Evolutionary conservation across 2,113 vertebrate species (phyloP), one percentile per base, ranked within the genome.

Genomic region (Erythrocercus mccallii): DNA sequence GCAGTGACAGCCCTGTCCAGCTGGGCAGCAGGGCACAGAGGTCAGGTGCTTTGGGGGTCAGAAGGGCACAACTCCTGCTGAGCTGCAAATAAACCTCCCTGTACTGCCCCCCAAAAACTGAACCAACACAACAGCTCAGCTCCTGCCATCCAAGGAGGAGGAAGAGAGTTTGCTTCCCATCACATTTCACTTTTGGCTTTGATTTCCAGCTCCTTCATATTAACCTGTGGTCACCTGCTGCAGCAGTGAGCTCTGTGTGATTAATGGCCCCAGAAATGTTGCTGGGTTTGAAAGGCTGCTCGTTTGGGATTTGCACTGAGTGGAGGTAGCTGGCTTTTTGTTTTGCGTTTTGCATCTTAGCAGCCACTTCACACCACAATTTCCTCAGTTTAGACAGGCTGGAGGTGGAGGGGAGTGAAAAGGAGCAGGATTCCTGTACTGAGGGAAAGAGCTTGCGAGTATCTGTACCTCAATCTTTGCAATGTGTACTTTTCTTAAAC

Each of bases 181-280:
- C 65, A 48, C 82, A n/a, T 33, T 70, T 91, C 61, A 17, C 44
- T 77, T 71, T 12, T 4, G 28, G 80, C 47, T 84, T 84, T 78
- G 88, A 86, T 84, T 90, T 82, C 61, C 51, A 84, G 44, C 72
- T 58, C 50, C 27, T 92, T 91, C 97, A 96, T 97, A 97, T 97
- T 96, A 98, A 97, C 93, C 94, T 68, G 66, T 73, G 74, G 80
- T 70, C 86, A 91, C 88, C 83, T 92, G 81, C 92, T 76, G 65
- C 9, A 68, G 88, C 83, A 84, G 78, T 7, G 91, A 97, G 92
- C 66, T 35, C 38, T 12, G 53, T 9, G 87, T 98, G 97, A 98
- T 98, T 97, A 97, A 97, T 97, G 91, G 89, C n/a, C 74, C 88
- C 15, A 38, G 96, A 97, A 97, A 97, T 81, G 94, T 93, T 95